A percentile compares a stretch with the other conserved stretches of the same genome.
phyloP scores from a whole-genome alignment of 2,797 vertebrate genomes.

The Todus mexicanus region DNA sequence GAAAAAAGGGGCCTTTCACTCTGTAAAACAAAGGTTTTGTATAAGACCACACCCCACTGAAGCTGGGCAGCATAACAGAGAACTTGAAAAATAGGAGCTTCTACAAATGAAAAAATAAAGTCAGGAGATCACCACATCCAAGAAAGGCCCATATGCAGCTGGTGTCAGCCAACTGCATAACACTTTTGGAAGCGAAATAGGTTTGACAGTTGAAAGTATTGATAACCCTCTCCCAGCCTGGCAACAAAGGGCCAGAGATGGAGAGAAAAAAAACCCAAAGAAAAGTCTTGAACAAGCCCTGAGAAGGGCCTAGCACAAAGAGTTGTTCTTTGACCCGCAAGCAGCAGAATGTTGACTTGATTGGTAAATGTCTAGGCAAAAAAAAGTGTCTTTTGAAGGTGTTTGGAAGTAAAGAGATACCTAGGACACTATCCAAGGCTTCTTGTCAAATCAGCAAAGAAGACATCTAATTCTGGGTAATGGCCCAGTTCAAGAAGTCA shows the following conservation, averaged over 20 bases:
- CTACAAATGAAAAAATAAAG: not conserved
- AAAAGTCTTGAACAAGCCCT: not conserved
- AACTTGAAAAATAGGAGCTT: not conserved
- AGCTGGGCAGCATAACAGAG: not conserved
- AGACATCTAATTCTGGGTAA: not conserved
- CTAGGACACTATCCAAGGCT: not conserved
- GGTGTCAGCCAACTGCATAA: not conserved
- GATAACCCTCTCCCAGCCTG: not conserved
- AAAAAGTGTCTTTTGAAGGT: not conserved
- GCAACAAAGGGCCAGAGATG: not conserved
- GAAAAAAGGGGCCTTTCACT: not conserved
- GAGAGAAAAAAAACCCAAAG: not conserved
- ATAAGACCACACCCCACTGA: not conserved
- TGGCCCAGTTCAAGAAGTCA: not conserved
- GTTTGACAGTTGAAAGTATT: not conserved
- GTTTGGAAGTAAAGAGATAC: not conserved
- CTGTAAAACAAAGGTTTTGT: not conserved
- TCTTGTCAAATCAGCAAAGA: not conserved
- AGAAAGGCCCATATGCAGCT: not conserved
- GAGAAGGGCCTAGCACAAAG: not conserved
- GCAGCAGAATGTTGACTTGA: not conserved
- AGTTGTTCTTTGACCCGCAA: not conserved
- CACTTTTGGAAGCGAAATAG: not conserved
- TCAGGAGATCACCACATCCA: not conserved
- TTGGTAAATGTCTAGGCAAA: not conserved